Evolutionary conservation across 2,888 invertebrate genomes (phyloP).

Genomic region (Agonopterix subpropinquella): DNA sequence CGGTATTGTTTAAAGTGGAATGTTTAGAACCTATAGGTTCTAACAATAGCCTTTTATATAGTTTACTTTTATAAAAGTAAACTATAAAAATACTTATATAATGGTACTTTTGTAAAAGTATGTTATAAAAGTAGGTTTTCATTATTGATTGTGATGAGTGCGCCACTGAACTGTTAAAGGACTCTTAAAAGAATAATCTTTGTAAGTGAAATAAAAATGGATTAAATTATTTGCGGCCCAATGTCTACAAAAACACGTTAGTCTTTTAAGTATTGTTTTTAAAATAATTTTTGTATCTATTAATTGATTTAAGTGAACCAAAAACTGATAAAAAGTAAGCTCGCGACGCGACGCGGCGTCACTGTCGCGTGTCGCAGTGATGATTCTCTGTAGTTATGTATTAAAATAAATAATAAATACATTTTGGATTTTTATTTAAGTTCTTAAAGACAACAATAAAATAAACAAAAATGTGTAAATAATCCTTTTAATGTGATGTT

Average conservation of each 20-base stretch:
- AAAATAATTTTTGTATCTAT: slow-evolving; percentile 24
- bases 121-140: too few relatives aligned
- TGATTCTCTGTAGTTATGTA: slow-evolving; percentile 69
- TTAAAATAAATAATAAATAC: slow-evolving; percentile 57
- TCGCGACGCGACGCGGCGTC: slow-evolving; percentile 13
- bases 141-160: too few relatives aligned
- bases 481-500: too few relatives aligned
- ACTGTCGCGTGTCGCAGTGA: slow-evolving; percentile 34
- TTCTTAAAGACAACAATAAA: background rate
- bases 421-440: slow-evolving; percentile 6
- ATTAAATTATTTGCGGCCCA: background rate
- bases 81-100: too few relatives aligned
- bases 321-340: slow-evolving; percentile 36
- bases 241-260: slow-evolving; percentile 1
- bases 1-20: too few relatives aligned
- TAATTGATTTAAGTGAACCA: slow-evolving; percentile 56
- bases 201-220: too few relatives aligned
- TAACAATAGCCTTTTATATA: too few relatives aligned
- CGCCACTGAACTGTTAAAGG: too few relatives aligned
- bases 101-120: too few relatives aligned
- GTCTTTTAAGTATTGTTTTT: slow-evolving; percentile 20
- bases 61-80: too few relatives aligned
- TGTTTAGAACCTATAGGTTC: too few relatives aligned
- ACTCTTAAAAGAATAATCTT: too few relatives aligned
- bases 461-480: background rate